phyloP scores from a whole-genome alignment of 2,888 invertebrate species.

The Hedya salicella region DNA sequence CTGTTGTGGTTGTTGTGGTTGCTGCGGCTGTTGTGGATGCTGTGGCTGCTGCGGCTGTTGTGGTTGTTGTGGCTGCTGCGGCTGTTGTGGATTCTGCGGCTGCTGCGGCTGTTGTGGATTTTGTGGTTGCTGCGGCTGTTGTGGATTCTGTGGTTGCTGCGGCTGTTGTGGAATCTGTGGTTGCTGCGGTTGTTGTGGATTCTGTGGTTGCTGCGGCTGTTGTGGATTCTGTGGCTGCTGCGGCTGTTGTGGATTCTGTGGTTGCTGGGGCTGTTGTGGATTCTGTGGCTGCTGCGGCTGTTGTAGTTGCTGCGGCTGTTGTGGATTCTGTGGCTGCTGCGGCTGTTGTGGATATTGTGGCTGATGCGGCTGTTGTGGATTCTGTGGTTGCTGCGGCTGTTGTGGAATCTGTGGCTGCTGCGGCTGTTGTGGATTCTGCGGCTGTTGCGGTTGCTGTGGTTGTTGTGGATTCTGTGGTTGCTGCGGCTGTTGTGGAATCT shows the following conservation, averaged over 20 bases:
- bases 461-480: neutral
- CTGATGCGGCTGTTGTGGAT: neutral
- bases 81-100: neutral
- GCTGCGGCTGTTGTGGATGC: neutral
- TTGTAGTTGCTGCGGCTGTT: neutral
- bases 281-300: neutral
- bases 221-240: neutral
- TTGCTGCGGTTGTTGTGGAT: neutral
- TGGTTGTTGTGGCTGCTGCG: neutral
- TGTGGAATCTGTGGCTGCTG: neutral
- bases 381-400: neutral
- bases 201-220: neutral
- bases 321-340: neutral
- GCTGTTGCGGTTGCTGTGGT: neutral
- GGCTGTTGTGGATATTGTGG: constrained; percentile 11
- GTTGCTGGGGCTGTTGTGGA: neutral
- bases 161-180: neutral
- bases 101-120: neutral
- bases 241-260: neutral
- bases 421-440: neutral
- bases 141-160: neutral
- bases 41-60: neutral
- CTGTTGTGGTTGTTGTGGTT: neutral
- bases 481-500: neutral
- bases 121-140: neutral